These are phyloP conservation scores for Cnemophilus loriae DNA, from an alignment of 2,113 vertebrate genomes.

Conservation along the genomic window DNA sequence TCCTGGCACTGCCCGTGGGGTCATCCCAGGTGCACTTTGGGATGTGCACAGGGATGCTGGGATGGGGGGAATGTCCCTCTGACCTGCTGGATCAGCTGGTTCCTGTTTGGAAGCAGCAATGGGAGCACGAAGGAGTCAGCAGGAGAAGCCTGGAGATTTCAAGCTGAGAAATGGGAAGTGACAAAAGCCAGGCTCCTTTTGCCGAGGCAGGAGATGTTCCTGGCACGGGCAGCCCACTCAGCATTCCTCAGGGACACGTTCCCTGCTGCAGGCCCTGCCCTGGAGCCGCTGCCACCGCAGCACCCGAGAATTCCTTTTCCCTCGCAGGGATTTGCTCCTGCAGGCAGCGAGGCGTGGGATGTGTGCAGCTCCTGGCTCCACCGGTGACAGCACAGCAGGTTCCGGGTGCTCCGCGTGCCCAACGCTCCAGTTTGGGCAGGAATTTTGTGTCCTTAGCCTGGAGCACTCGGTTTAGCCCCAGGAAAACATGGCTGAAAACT, in stretches of 20 bases:
- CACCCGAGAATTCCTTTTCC: not conserved
- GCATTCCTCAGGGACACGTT: not conserved
- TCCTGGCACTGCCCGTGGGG: not conserved
- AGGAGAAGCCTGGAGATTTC: not conserved
- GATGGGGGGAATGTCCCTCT: not conserved
- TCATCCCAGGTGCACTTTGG: not conserved
- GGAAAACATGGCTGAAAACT: not conserved
- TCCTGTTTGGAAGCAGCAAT: not conserved
- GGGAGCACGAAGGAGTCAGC: not conserved
- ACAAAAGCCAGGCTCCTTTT: not conserved
- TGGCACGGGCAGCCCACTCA: not conserved
- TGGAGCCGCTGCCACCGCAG: not conserved
- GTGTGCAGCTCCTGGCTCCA: accelerated
- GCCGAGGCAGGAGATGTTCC: not conserved
- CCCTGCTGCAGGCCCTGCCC: not conserved
- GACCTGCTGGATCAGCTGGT: not conserved
- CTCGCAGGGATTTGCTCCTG: not conserved
- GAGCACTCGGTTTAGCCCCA: not conserved
- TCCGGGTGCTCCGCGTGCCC: not conserved
- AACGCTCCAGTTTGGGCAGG: not conserved
- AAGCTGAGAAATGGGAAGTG: not conserved
- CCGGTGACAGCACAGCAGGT: not conserved
- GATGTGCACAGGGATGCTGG: not conserved
- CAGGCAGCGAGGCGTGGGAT: not conserved
- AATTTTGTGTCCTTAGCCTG: not conserved